These are phyloP conservation scores for Trachops cirrhosus DNA, from an alignment of 2,797 vertebrate genomes.

Conservation along the genomic window DNA sequence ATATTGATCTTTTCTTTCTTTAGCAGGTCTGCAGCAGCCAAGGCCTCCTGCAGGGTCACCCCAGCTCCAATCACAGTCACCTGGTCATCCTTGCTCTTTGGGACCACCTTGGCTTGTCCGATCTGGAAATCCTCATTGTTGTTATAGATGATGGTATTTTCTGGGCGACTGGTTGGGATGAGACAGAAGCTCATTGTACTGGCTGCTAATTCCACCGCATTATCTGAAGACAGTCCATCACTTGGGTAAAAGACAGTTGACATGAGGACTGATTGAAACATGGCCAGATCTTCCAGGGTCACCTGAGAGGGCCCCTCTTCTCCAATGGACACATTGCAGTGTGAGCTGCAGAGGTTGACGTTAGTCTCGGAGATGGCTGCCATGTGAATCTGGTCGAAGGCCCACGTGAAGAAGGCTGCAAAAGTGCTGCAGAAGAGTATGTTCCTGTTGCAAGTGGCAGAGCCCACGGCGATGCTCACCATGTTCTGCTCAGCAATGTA, in stretches of 20 bases:
- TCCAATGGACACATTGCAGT: slow-evolving; percentile 95
- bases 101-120: slow-evolving; percentile 94
- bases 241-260: slow-evolving; percentile 95
- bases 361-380: slow-evolving; percentile 96
- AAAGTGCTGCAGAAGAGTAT: slow-evolving; percentile 94
- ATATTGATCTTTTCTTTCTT: slow-evolving; percentile 94
- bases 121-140: slow-evolving; percentile 95
- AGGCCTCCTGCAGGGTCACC: slow-evolving; percentile 93
- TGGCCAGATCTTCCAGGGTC: slow-evolving; percentile 93
- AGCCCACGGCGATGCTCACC: slow-evolving; percentile 94
- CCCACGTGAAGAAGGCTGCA: slow-evolving; percentile 93
- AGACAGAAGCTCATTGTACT: slow-evolving; percentile 96
- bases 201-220: slow-evolving; percentile 94
- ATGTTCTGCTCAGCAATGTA: slow-evolving; percentile 98
- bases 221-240: slow-evolving; percentile 94
- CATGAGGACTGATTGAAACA: slow-evolving; percentile 92
- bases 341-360: slow-evolving; percentile 95
- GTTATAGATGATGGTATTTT: slow-evolving; percentile 92
- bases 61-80: slow-evolving; percentile 95
- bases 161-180: slow-evolving; percentile 94
- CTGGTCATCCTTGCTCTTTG: slow-evolving; percentile 94
- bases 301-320: slow-evolving; percentile 96
- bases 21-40: slow-evolving; percentile 92
- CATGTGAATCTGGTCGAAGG: slow-evolving; percentile 96
- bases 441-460: slow-evolving; percentile 90